Conservation (phyloP, 2,888 invertebrate species). For the Scrobipalpa costella region DNA sequence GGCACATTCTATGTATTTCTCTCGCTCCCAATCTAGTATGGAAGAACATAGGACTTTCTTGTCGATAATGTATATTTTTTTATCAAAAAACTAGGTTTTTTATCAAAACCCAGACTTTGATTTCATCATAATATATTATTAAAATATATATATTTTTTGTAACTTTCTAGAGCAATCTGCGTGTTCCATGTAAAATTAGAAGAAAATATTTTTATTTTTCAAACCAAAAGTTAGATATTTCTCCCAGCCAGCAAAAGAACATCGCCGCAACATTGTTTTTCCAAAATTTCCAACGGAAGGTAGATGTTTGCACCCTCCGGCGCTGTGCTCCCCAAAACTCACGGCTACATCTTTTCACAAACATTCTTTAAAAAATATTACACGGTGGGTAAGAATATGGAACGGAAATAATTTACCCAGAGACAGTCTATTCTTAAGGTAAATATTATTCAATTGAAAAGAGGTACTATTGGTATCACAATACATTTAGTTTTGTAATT, state of each 20-base stretch:
- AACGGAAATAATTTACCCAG: neutral
- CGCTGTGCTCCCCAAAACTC: slow-evolving; percentile 17
- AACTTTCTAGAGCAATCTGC: neutral
- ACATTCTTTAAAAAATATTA: slow-evolving; percentile 7
- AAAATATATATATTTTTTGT: too few relatives aligned
- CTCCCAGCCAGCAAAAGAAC: slow-evolving; percentile 7
- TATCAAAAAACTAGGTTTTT: too few relatives aligned
- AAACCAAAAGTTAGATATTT: slow-evolving; percentile 1
- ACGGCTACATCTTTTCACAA: slow-evolving; percentile 8
- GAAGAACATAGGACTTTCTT: too few relatives aligned
- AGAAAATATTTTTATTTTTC: neutral
- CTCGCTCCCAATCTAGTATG: too few relatives aligned
- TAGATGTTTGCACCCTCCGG: slow-evolving; percentile 15
- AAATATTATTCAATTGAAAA: neutral
- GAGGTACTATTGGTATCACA: neutral
- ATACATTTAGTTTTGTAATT: neutral
- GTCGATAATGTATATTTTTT: too few relatives aligned
- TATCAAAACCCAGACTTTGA: too few relatives aligned
- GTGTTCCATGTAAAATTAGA: neutral
- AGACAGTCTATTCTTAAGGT: neutral
- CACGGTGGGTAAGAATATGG: neutral
- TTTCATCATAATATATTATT: too few relatives aligned
- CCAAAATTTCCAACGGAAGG: slow-evolving; percentile 1
- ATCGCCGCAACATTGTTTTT: slow-evolving; percentile 16
- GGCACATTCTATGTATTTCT: too few relatives aligned